These are phyloP conservation scores for Hemibagrus guttatus DNA, from an alignment of 2,797 vertebrate species.

Conservation along the genomic window DNA sequence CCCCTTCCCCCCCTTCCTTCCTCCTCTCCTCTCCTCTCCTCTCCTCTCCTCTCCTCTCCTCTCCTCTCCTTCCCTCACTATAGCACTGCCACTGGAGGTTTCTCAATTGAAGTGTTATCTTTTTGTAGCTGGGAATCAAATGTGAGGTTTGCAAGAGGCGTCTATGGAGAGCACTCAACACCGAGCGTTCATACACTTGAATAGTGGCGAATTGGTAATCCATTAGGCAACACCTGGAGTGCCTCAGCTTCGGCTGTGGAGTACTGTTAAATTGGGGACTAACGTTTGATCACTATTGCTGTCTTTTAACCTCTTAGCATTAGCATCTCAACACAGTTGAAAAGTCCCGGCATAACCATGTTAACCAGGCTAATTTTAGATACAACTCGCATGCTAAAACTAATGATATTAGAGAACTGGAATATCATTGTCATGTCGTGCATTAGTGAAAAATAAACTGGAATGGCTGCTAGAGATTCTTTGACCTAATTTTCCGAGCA, in stretches of 20 bases:
- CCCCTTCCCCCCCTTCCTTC: too few species aligned
- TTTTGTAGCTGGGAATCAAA: slow-evolving; percentile 45
- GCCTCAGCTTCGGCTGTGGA: not conserved
- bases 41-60: too few species aligned
- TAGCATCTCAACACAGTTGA: slow-evolving; percentile 24
- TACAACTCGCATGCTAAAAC: slow-evolving; percentile 10
- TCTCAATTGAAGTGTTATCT: slow-evolving; percentile 38
- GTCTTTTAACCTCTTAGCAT: slow-evolving; percentile 16
- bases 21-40: not conserved
- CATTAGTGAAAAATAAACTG: not conserved
- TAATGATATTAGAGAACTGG: slow-evolving; percentile 4
- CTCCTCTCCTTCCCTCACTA: not conserved
- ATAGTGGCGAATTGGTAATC: slow-evolving; percentile 28
- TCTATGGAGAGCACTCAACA: slow-evolving; percentile 42
- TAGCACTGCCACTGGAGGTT: slow-evolving; percentile 12
- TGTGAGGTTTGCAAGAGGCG: slow-evolving; percentile 29
- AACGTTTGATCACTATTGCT: slow-evolving; percentile 12
- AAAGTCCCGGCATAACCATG: not conserved
- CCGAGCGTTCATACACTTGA: slow-evolving; percentile 2
- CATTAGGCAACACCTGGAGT: slow-evolving; percentile 36
- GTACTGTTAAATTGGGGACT: not conserved
- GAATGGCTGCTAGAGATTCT: not conserved
- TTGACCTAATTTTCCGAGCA: not conserved
- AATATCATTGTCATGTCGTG: not conserved
- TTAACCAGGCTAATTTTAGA: slow-evolving; percentile 4